Base-by-base conservation (phyloP, 92 coral and sea anemone genomes). In the Porites evermanni region DNA sequence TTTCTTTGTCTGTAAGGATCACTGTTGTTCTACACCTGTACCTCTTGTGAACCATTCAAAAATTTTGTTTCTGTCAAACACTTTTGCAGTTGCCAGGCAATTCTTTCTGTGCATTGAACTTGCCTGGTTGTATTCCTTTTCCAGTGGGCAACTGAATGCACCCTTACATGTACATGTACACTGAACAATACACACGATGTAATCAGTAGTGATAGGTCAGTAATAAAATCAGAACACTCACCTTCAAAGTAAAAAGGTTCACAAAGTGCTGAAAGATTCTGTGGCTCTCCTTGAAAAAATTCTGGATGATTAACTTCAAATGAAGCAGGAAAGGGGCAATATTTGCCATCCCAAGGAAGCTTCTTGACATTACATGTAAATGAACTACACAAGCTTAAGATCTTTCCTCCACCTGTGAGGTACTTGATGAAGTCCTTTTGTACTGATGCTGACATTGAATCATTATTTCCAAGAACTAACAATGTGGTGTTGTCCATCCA, bases 401-500 rank as follows among this genome's bases (percentile, higher is more conserved):
- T 67, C 75, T 81, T 93, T 53, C 99, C 99, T 32, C 99, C 98
- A 38, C 87, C 26, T 78, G 65, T 56, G 24, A 93, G 81, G 76
- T 89, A 95, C 18, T 61, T 59, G 24, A 77, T 38, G 88, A 96
- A 86, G 2, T 52, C 72, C 64, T 91, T 61, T 13, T 87, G 80
- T 18, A 92, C 61, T 64, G 78, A 70, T 66, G 75, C 24, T 11
- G 83, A 75, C 16, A 95, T 11, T 23, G 69, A 21, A 50, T 88
- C 75, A 78, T 82, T 74, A 56, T 84, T 77, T 47, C 91, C 89
- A 56, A 96, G 69, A 20, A 96, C 86, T 74, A 96, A 83, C 10
- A 96, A 85, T 0, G 80, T 92, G 26, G 98, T 88, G 66, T 96
- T 95, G 72, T 96, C 96, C 20, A 91, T 87, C 99, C 99, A 96